Base-by-base conservation (phyloP, 2,888 invertebrate genomes). In the Odontocerum albicorne region DNA sequence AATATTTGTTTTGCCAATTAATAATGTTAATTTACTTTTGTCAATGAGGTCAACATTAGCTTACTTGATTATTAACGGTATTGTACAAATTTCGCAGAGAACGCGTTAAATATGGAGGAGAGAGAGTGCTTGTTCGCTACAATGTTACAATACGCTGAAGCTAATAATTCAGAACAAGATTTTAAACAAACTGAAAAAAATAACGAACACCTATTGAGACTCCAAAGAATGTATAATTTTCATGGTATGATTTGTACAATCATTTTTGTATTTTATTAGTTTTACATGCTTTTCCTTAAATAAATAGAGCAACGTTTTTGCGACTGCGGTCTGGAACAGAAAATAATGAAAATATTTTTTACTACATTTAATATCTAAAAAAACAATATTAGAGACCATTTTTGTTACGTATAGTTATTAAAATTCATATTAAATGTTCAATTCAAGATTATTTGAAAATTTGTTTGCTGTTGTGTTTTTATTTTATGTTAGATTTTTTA, bases 201-300 rank as follows among this genome's bases (percentile, higher is more conserved):
- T 62, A 74, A 76, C 58, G 74, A 74, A 61, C 75, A 73, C 62
- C 63, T 74, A 38, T 66, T 72, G 44, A 71, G 76, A 61, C 73
- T 75, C 3, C 77, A 77, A 62, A 71, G 70, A 64, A 76, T 77
- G 50, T 74, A 74, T 62, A 77, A 77, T 63, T 75, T 72, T 60
- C 75, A 76, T 61, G 76, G 77, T 77, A 68, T 64, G 64, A 17
- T 15, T 33, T 44, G 10, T n/a, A n/a, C n/a, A n/a, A n/a, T n/a
- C n/a, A n/a, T n/a, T n/a, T n/a, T n/a, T n/a, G n/a, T n/a, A n/a
- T n/a, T n/a, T n/a, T n/a, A n/a, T n/a, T n/a, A n/a, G n/a, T n/a
- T n/a, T n/a, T n/a, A n/a, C n/a, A n/a, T n/a, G n/a, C n/a, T n/a
- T n/a, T n/a, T n/a, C n/a, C n/a, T n/a, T n/a, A n/a, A n/a, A n/a